Evolutionary conservation across 2,797 vertebrate species (phyloP).

Genomic region (Rhadinocentrus ornatus): DNA sequence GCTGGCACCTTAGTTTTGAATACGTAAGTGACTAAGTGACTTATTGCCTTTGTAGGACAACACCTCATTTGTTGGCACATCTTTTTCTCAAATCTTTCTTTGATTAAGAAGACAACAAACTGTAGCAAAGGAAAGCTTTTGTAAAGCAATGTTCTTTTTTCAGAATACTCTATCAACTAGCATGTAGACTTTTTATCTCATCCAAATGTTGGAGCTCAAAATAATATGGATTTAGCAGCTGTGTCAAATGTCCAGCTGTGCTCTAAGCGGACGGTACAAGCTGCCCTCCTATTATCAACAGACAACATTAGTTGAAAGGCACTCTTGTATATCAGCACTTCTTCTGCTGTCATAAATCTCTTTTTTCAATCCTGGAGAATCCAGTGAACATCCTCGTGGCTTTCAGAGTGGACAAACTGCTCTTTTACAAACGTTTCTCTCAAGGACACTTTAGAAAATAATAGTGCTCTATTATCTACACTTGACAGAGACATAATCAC

Average conservation of each 20-base stretch:
- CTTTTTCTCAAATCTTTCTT: neutral
- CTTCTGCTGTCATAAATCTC: neutral
- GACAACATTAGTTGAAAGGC: constrained; percentile 1
- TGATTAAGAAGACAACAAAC: neutral
- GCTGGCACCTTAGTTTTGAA: neutral
- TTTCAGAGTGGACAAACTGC: constrained; percentile 16
- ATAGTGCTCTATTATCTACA: constrained; percentile 11
- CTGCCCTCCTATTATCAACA: constrained; percentile 1
- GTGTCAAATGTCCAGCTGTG: constrained; percentile 9
- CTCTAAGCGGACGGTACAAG: constrained; percentile 18
- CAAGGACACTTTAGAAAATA: constrained; percentile 23
- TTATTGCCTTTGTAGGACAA: neutral
- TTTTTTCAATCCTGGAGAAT: constrained; percentile 13
- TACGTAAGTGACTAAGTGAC: neutral
- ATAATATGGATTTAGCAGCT: constrained; percentile 20
- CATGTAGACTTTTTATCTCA: constrained; percentile 1
- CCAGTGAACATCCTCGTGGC: constrained; percentile 17
- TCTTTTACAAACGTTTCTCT: constrained; percentile 23
- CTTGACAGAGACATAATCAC: constrained; percentile 11
- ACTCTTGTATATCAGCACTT: neutral
- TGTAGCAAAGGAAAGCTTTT: neutral
- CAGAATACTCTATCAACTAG: neutral
- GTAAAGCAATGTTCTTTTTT: neutral
- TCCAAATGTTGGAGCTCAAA: neutral
- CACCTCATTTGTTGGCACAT: neutral